phyloP scores from a whole-genome alignment of 2,113 vertebrate genomes.

The Oxyura jamaicensis region DNA sequence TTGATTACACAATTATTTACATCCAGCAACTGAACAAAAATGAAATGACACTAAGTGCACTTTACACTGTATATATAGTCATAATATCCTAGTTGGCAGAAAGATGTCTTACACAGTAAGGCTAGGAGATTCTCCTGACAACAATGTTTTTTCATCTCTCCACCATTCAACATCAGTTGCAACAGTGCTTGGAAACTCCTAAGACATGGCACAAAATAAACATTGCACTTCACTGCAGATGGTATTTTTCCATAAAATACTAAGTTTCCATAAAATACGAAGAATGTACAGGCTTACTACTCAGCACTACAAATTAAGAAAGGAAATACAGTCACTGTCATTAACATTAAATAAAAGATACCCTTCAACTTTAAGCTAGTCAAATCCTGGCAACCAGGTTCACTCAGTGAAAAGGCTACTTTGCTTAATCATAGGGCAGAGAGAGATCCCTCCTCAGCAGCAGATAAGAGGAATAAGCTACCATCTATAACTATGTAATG shows the following conservation, averaged over 20 bases:
- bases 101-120: neutral
- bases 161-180: neutral
- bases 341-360: neutral
- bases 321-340: neutral
- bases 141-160: neutral
- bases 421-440: neutral
- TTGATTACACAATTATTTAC: neutral
- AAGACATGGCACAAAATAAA: neutral
- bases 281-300: neutral
- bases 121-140: neutral
- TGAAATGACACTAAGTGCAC: neutral
- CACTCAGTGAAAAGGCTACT: neutral
- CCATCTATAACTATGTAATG: neutral
- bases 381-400: neutral
- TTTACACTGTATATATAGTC: neutral
- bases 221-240: neutral
- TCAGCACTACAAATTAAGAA: neutral
- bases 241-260: neutral
- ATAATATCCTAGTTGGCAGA: neutral
- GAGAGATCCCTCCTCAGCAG: neutral
- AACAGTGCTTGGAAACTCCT: neutral
- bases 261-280: neutral
- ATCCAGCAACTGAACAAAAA: neutral
- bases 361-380: neutral
- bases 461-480: constrained; percentile 4